These are phyloP conservation scores for Nemotelus pantherinus DNA, from an alignment of 2,888 invertebrate genomes.

Conservation along the genomic window DNA sequence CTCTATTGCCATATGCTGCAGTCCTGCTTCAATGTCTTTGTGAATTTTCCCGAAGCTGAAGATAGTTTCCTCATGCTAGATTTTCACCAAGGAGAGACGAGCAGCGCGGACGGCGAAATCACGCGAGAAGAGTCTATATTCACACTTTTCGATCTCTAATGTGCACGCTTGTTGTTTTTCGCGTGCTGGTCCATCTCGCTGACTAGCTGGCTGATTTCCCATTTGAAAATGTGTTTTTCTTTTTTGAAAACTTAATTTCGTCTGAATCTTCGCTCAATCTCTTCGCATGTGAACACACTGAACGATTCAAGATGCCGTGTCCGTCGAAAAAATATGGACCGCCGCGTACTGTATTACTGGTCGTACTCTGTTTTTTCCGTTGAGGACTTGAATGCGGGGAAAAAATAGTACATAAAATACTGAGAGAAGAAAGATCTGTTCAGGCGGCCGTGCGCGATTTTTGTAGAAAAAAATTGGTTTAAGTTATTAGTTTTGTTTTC, in stretches of 20 bases:
- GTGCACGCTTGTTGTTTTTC: conserved; percentile 25
- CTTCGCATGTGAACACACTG: conserved; percentile 14
- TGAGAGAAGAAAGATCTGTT: conserved; percentile 62
- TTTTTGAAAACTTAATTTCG: conserved; percentile 24
- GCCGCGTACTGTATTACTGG: conserved; percentile 26
- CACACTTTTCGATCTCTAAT: neutral
- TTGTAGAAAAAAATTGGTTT: conserved; percentile 40
- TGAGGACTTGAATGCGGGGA: conserved; percentile 14
- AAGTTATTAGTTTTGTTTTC: neutral
- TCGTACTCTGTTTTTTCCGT: conserved; percentile 25
- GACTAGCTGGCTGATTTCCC: neutral
- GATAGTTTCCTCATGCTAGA: too few relatives aligned
- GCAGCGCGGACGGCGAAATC: too few relatives aligned
- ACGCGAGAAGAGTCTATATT: too few relatives aligned
- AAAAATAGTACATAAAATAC: conserved; percentile 34
- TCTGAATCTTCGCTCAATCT: neutral
- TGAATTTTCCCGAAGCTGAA: too few relatives aligned
- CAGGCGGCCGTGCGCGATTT: conserved; percentile 61
- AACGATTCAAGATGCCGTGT: conserved; percentile 25
- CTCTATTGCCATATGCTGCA: too few relatives aligned
- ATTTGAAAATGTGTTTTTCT: conserved; percentile 23
- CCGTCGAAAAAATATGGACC: conserved; percentile 2
- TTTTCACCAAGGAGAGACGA: too few relatives aligned
- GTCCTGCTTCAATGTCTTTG: too few relatives aligned
- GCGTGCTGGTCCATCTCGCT: conserved; percentile 2